phyloP scores from a whole-genome alignment of 2,888 invertebrate species.

The Eumerus sabulonum region DNA sequence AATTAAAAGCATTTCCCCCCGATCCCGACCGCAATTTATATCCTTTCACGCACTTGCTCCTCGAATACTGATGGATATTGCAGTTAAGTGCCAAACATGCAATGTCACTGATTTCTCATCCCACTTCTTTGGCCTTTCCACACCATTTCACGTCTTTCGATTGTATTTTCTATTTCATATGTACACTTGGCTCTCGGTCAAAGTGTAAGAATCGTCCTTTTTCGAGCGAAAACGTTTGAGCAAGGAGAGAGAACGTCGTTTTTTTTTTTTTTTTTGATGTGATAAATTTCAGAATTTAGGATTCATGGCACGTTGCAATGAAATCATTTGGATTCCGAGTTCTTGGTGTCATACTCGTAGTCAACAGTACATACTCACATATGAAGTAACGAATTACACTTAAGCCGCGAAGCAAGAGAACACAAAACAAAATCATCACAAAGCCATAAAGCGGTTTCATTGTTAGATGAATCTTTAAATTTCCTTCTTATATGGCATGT shows the following conservation, averaged over 20 bases:
- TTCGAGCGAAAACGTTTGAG: conserved; percentile 13
- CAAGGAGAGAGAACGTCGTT: too few species aligned
- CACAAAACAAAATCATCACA: conserved; percentile 54
- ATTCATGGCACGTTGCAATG: conserved; percentile 64
- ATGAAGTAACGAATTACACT: conserved; percentile 50
- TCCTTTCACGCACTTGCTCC: conserved; percentile 17
- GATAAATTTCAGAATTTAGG: conserved; percentile 40
- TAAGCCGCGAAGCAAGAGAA: background rate
- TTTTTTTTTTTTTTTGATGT: background rate
- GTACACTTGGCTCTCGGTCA: conserved; percentile 49
- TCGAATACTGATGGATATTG: background rate
- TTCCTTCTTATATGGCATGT: conserved; percentile 1
- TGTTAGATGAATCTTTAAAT: conserved; percentile 60
- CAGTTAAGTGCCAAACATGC: conserved; percentile 62
- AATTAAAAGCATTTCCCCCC: conserved; percentile 30
- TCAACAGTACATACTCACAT: conserved; percentile 15
- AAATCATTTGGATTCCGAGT: conserved; percentile 58
- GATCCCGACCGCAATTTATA: conserved; percentile 25
- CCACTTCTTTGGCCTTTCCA: conserved; percentile 1
- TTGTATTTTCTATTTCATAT: conserved; percentile 12
- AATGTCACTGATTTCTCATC: conserved; percentile 58
- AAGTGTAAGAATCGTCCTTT: conserved; percentile 34
- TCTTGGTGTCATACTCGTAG: conserved; percentile 14
- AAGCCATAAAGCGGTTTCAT: conserved; percentile 59
- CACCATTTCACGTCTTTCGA: too few species aligned